phyloP scores from a whole-genome alignment of 2,797 vertebrate genomes.

The Ara ararauna region DNA sequence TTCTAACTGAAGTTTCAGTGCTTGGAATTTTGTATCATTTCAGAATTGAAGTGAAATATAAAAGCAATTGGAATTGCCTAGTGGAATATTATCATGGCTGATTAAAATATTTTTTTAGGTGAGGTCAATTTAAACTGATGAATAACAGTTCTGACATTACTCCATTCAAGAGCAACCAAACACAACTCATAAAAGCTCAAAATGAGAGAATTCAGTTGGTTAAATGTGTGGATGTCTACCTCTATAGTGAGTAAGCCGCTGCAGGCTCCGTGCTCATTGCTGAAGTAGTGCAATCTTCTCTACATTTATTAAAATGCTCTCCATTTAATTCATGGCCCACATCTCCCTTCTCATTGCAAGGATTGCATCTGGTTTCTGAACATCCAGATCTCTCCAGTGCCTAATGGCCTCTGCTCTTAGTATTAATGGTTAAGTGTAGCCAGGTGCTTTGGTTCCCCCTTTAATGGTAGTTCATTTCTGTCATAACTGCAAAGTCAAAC shows the following conservation, averaged over 20 bases:
- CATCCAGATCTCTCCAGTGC: not conserved
- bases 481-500: not conserved
- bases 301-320: not conserved
- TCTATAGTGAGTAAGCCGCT: not conserved
- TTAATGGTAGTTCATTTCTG: not conserved
- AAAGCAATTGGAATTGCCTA: not conserved
- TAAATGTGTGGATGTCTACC: not conserved
- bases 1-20: not conserved
- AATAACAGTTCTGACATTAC: not conserved
- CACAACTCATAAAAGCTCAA: not conserved
- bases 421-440: not conserved
- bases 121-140: not conserved
- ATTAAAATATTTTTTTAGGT: not conserved
- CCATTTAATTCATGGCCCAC: not conserved
- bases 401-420: not conserved
- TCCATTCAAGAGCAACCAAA: not conserved
- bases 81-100: accelerated
- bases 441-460: not conserved
- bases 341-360: not conserved
- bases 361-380: not conserved
- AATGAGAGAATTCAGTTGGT: not conserved
- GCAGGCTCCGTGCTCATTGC: not conserved
- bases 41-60: not conserved
- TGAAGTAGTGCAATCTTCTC: not conserved
- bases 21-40: not conserved